Evolutionary conservation across 1,140 invertebrate species (phyloP), one percentile per base, ranked within the genome.

Genomic region (Euglossa dilemma): DNA sequence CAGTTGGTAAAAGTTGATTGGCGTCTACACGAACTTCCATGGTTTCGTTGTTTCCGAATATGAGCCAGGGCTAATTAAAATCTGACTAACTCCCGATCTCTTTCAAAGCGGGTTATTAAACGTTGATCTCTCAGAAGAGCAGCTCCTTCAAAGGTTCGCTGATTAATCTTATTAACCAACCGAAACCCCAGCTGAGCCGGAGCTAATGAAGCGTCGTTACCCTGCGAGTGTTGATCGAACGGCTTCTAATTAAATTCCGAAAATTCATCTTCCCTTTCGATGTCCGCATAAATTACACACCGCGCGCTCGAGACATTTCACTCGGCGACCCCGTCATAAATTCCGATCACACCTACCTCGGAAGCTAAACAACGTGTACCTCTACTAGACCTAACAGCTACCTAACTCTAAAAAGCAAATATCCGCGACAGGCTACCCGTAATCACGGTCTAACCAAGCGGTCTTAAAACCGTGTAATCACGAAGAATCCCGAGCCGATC

Each of bases 161-260:
- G 66, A 47, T 69, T 69, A 69, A 69, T 69, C 43, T 47, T 45
- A 47, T 69, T 69, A 69, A 69, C 45, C 47, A 69, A 69, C 45
- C 47, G 16, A 69, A 69, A 50, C 47, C 45, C 47, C 66, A 69
- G 47, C 66, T 69, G 28, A 69, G n/a, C 23, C 23, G 28, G n/a
- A 61, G 66, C 66, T 69, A n/a, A 20, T 45, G 23, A 20, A 69
- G n/a, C 20, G n/a, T 11, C 45, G 25, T 28, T 63, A 12, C 7
- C 18, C n/a, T 8, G 14, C n/a, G 66, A 14, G 8, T 69, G 12
- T 50, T 69, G 8, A 23, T 47, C 66, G 23, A 69, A 69, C 66
- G 14, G 25, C 43, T 69, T 8, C 66, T 47, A 69, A 69, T 47
- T 69, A 63, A 28, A 63, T 63, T 63, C 16, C 28, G 28, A 63